Evolutionary conservation across 2,888 invertebrate genomes (phyloP), one percentile per base, ranked within the genome.

Genomic region (Diabrotica balteata): DNA sequence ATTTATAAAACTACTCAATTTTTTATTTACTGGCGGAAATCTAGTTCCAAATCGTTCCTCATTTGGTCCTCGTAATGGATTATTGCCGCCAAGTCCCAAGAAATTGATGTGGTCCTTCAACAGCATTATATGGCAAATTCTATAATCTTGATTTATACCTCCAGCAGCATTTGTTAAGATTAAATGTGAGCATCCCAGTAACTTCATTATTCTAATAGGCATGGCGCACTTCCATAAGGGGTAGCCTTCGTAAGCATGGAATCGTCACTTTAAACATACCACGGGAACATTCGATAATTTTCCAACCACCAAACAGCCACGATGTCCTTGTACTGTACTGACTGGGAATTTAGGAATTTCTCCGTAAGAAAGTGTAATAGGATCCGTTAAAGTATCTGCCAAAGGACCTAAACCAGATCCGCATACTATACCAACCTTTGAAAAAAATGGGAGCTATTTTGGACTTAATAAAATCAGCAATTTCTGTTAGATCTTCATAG

Each of bases 61-160:
- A 81, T 97, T 96, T 17, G 91, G 91, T n/a, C 97, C 97, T 76
- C 91, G 90, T 4, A 98, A 87, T 0, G 97, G 96, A 79, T 93
- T 94, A 80, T 93, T 91, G 1, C 96, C 97, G 8, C 93, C 91
- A 76, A 98, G 92, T 2, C 96, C 96, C 86, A 96, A 93, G 84
- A 97, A 89, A 83, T 96, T 96, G 73, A 98, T 91, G 83, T 98
- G 98, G 84, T 98, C 98, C 81, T 93, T 95, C 74, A 98, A 92
- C 59, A 98, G 87, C 96, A 98, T 97, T 59, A 98, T 87, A 82
- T 98, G 97, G 0, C 97, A 98, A 45, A 93, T 91, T 76, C 90
- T 90, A 85, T 89, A 97, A 55, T 86, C 86, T 0, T 90, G 87
- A 84, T 96, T 97, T 57, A 98, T 86, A 45, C 96, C 96, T 7